Percentiles rank a stretch among this genome's conserved stretches.
Conservation (phyloP, 2,113 vertebrate genomes). For the Cyphomyrus discorhynchus region DNA sequence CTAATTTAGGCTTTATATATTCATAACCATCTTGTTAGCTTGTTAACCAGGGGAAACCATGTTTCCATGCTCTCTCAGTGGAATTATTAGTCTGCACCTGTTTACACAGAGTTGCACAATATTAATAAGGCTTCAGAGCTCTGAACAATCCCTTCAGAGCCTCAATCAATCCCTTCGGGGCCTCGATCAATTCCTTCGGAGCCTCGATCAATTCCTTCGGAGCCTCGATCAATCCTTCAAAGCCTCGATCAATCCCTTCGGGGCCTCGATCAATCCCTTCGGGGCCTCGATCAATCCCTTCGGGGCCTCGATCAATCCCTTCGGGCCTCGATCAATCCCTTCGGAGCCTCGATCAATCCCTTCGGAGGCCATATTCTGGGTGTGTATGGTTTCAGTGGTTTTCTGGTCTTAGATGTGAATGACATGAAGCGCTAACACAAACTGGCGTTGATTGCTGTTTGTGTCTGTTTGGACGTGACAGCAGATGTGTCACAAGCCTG, state of each 20-base stretch:
- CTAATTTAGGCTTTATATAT: constrained; percentile 9
- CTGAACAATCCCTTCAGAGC: neutral
- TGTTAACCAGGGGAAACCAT: constrained; percentile 8
- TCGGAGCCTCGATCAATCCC: neutral
- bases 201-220: neutral
- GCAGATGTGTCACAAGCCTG: neutral
- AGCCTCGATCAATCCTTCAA: no score
- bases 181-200: neutral
- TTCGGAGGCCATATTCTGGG: neutral
- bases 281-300: neutral
- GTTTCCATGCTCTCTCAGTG: neutral
- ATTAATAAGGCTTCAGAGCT: neutral
- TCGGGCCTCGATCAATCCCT: neutral
- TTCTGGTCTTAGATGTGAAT: neutral
- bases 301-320: neutral
- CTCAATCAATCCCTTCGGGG: neutral
- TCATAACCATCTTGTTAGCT: neutral
- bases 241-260: neutral
- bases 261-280: neutral
- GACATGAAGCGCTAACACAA: neutral
- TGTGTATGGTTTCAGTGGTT: neutral
- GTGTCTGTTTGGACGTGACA: neutral
- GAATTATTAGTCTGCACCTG: neutral
- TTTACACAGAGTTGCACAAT: neutral
- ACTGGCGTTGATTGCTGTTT: neutral